phyloP scores from a whole-genome alignment of 2,888 invertebrate genomes.

The Yponomeuta plumbellus region DNA sequence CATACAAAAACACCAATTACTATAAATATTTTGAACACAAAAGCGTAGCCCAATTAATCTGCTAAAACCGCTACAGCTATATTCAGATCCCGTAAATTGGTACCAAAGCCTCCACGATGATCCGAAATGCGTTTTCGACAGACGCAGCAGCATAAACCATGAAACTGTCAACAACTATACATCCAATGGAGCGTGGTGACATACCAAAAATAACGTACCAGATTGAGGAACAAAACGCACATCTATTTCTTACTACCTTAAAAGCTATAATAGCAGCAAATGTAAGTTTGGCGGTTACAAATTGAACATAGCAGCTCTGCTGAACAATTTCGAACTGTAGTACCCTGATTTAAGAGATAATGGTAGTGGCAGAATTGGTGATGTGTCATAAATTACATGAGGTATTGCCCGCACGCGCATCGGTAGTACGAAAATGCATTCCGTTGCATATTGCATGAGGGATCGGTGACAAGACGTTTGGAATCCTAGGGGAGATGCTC shows the following conservation, averaged over 20 bases:
- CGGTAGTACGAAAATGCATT: conserved; percentile 33
- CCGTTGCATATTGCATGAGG: conserved; percentile 58
- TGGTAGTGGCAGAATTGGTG: background rate
- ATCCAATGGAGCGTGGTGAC: background rate
- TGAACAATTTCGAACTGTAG: background rate
- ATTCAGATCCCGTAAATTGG: background rate
- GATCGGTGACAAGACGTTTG: conserved; percentile 44
- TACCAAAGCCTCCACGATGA: background rate
- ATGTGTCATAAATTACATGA: background rate
- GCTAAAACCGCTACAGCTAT: background rate
- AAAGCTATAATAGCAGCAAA: background rate
- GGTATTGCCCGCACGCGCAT: conserved; percentile 10
- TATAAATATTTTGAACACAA: too few relatives aligned
- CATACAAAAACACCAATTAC: too few relatives aligned
- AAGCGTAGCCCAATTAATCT: background rate
- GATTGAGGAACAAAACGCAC: background rate
- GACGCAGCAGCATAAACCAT: background rate
- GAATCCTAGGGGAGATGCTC: background rate
- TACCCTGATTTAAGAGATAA: background rate
- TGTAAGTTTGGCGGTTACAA: background rate
- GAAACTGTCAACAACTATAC: background rate
- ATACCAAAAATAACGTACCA: background rate
- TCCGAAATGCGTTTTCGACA: background rate
- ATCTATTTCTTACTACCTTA: background rate
- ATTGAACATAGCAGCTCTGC: background rate